phyloP scores from a whole-genome alignment of 2,888 invertebrate species.

The Phortica okadai region DNA sequence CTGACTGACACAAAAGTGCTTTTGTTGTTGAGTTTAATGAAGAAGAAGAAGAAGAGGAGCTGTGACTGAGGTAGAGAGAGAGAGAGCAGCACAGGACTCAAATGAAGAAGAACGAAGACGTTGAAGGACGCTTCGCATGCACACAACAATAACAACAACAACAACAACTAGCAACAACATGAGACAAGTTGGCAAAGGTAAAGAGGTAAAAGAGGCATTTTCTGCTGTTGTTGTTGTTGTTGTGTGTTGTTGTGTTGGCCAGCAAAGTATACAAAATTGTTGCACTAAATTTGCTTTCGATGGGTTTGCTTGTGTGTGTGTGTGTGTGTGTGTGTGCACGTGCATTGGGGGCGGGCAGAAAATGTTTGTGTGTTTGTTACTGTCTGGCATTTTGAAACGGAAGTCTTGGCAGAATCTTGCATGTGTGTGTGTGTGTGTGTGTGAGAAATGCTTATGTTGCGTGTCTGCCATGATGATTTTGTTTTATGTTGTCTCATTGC shows the following conservation, averaged over 20 bases:
- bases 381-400: conserved; percentile 3
- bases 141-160: too few species aligned
- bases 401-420: background rate
- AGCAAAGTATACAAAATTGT: conserved; percentile 18
- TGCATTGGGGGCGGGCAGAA: background rate
- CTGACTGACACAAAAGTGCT: conserved; percentile 71
- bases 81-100: background rate
- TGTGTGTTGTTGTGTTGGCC: background rate
- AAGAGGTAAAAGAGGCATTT: background rate
- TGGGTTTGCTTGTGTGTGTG: background rate
- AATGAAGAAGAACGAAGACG: background rate
- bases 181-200: too few species aligned
- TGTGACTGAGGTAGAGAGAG: background rate
- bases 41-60: conserved; percentile 42
- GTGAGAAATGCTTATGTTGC: background rate
- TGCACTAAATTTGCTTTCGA: conserved; percentile 18
- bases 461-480: conserved; percentile 14
- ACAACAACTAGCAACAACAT: too few species aligned
- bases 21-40: conserved; percentile 67
- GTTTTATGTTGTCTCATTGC: conserved; percentile 19
- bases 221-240: background rate
- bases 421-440: conserved; percentile 4
- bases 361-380: background rate
- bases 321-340: background rate
- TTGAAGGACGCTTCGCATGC: background rate